Evolutionary conservation across 2,888 invertebrate genomes (phyloP).

Genomic region (Parochlus steinenii): DNA sequence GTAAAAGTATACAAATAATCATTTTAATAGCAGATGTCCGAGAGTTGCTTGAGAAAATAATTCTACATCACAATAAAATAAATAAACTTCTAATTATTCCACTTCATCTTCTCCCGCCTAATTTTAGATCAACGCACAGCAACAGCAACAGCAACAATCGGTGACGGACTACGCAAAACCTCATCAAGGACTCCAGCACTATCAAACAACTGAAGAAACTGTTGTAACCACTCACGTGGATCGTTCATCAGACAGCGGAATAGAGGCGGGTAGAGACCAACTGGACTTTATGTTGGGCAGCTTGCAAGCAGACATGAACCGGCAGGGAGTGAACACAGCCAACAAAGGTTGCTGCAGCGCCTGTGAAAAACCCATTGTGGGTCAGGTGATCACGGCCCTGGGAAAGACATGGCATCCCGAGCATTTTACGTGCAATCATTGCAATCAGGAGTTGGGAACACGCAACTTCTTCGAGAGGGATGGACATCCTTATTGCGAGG

Average conservation of each 20-base stretch:
- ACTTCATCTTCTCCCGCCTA: too few species aligned
- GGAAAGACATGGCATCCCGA: slow-evolving; percentile 99
- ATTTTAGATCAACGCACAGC: slow-evolving; percentile 38
- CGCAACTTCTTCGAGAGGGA: slow-evolving; percentile 98
- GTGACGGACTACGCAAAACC: slow-evolving; percentile 56
- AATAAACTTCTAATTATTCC: too few species aligned
- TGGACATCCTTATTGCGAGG: slow-evolving; percentile 93
- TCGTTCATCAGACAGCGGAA: slow-evolving; percentile 21
- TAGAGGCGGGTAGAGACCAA: slow-evolving; percentile 24
- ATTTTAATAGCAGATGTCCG: too few species aligned
- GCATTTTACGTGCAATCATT: slow-evolving; percentile 96
- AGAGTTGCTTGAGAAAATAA: too few species aligned
- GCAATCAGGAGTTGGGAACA: slow-evolving; percentile 91
- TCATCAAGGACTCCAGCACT: slow-evolving; percentile 36
- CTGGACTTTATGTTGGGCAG: slow-evolving; percentile 37
- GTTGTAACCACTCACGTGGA: slow-evolving; percentile 19
- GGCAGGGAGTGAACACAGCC: slow-evolving; percentile 95
- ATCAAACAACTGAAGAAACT: slow-evolving; percentile 20
- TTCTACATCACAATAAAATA: too few species aligned
- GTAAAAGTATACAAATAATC: too few species aligned
- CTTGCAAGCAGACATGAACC: slow-evolving; percentile 91
- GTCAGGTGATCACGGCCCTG: slow-evolving; percentile 83
- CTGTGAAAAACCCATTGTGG: slow-evolving; percentile 97
- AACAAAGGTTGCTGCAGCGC: slow-evolving; percentile 99
- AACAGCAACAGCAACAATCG: slow-evolving; percentile 40